phyloP scores from a whole-genome alignment of 2,797 vertebrate species.

The Psittacula echo region DNA sequence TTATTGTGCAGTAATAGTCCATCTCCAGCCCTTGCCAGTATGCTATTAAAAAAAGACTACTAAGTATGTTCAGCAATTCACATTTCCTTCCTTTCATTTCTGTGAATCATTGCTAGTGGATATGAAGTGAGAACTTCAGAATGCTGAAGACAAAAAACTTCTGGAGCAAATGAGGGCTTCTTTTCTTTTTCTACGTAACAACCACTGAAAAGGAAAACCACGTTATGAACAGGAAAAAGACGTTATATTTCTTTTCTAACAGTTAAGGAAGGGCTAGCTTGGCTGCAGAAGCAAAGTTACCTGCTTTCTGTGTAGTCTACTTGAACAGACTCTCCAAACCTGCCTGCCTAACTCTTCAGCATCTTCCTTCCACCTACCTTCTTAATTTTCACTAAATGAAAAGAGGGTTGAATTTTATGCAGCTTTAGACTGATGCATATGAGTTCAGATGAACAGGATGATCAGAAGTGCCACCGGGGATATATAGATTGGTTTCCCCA shows the following conservation, averaged over 20 bases:
- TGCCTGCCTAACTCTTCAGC: neutral
- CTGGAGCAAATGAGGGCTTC: neutral
- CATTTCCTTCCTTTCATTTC: neutral
- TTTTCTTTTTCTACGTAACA: neutral
- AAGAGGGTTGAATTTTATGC: neutral
- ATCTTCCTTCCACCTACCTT: neutral
- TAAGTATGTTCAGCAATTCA: neutral
- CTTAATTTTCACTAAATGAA: neutral
- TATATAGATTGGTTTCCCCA: neutral
- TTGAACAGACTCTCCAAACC: neutral
- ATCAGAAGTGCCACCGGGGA: neutral
- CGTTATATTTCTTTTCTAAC: neutral
- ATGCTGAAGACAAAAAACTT: neutral
- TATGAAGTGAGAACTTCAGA: neutral
- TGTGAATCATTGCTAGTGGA: neutral
- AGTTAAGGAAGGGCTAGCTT: neutral
- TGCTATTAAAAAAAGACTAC: neutral
- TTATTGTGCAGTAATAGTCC: neutral
- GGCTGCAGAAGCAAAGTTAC: neutral
- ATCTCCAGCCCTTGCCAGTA: neutral
- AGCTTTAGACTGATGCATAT: neutral
- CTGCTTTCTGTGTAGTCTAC: neutral
- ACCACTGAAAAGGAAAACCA: neutral
- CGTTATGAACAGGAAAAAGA: neutral
- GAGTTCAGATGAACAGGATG: neutral